A percentile compares a stretch with the other conserved stretches of the same genome.
Conservation (phyloP, 1,140 invertebrate species). For the Aphidius ervi region DNA sequence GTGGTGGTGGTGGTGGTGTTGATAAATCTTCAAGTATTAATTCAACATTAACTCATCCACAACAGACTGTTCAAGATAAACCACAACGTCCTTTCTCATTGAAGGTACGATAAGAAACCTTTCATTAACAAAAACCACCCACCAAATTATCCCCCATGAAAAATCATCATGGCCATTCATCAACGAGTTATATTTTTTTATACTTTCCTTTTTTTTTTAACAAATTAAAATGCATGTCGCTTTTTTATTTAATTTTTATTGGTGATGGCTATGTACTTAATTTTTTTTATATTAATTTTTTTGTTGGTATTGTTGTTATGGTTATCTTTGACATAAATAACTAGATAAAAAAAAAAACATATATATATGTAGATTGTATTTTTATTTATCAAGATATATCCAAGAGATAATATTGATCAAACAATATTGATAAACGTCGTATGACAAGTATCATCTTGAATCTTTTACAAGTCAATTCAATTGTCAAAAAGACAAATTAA, state of each 20-base stretch:
- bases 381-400: too few relatives aligned
- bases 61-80: conserved; percentile 53
- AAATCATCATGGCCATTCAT: too few relatives aligned
- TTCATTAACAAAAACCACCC: background rate
- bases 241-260: conserved; percentile 1
- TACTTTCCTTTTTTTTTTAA: background rate
- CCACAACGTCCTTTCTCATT: conserved; percentile 63
- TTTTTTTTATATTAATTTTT: conserved; percentile 1
- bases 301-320: background rate
- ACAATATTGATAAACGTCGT: conserved; percentile 39
- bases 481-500: background rate
- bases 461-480: conserved; percentile 17
- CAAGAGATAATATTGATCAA: conserved; percentile 43
- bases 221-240: background rate
- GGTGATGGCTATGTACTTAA: background rate
- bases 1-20: conserved; percentile 31
- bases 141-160: too few relatives aligned
- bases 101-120: conserved; percentile 54
- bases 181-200: background rate
- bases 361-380: conserved; percentile 18
- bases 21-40: conserved; percentile 41
- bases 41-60: conserved; percentile 43
- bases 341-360: conserved; percentile 3
- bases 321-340: conserved; percentile 2
- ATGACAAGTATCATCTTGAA: conserved; percentile 21